Evolutionary conservation across 2,113 vertebrate species (phyloP).

Genomic region (Eublepharis macularius): DNA sequence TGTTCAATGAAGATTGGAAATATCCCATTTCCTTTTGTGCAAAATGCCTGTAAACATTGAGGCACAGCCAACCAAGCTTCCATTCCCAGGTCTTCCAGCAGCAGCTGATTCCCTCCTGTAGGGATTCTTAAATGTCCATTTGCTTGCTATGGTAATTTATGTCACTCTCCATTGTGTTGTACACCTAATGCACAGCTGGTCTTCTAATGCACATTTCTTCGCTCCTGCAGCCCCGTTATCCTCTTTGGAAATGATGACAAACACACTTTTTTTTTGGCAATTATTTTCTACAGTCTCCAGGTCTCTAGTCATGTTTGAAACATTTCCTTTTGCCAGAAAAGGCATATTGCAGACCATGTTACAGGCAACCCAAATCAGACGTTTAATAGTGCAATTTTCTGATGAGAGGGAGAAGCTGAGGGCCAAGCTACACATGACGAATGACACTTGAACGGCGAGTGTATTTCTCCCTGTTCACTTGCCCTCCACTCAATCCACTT

Average conservation of each 20-base stretch:
- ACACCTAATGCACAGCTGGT: conserved; percentile 72
- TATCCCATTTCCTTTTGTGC: neutral
- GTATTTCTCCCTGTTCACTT: too few species aligned
- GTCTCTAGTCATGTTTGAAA: conserved; percentile 41
- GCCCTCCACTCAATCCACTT: too few species aligned
- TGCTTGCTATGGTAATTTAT: conserved; percentile 73
- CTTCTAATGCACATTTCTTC: conserved; percentile 70
- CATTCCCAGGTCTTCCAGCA: conserved; percentile 29
- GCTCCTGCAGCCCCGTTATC: conserved; percentile 50
- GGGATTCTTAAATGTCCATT: conserved; percentile 72
- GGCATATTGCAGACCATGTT: neutral
- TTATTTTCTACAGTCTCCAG: conserved; percentile 52
- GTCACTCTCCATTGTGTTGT: conserved; percentile 65
- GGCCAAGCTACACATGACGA: too few species aligned
- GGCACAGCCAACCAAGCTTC: conserved; percentile 11
- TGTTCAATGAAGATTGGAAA: neutral
- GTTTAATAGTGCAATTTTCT: conserved; percentile 24
- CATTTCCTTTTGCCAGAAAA: conserved; percentile 44
- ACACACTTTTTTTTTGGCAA: conserved; percentile 36
- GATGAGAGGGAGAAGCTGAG: neutral
- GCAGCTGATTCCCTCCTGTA: conserved; percentile 50
- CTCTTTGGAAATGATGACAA: conserved; percentile 45
- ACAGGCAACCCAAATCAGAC: conserved; percentile 26
- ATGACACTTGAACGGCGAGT: too few species aligned
- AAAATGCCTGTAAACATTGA: neutral